Conservation (phyloP, 2,797 vertebrate genomes). For the Squalus acanthias region DNA sequence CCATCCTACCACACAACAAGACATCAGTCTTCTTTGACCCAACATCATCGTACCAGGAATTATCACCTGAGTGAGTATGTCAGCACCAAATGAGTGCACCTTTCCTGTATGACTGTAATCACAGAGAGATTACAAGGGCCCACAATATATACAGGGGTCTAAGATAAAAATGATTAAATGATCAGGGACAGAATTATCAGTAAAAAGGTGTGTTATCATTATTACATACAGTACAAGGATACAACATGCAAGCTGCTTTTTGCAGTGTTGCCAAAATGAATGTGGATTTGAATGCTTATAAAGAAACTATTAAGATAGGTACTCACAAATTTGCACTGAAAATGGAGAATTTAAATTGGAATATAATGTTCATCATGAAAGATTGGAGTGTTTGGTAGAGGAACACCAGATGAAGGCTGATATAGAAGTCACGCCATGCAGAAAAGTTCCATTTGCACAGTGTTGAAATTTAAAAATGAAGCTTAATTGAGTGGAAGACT, state of each 20-base stretch:
- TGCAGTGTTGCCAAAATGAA: background rate
- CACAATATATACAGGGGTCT: background rate
- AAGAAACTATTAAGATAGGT: background rate
- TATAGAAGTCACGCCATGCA: background rate
- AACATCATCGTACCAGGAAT: background rate
- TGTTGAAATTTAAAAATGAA: slow-evolving; percentile 1
- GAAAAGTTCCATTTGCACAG: background rate
- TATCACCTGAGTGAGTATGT: background rate
- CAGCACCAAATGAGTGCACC: background rate
- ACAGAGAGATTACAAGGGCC: background rate
- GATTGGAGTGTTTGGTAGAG: background rate
- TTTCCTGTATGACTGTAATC: background rate
- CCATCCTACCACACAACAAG: background rate
- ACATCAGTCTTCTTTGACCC: background rate
- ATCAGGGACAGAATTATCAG: background rate
- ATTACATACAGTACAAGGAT: background rate
- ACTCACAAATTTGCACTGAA: background rate
- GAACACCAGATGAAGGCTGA: background rate
- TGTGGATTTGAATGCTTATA: background rate
- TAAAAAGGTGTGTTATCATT: background rate
- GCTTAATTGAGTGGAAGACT: slow-evolving; percentile 12
- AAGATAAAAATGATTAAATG: background rate
- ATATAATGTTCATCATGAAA: background rate
- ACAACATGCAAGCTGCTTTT: background rate
- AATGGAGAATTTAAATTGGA: slow-evolving; percentile 12